Evolutionary conservation across 2,888 invertebrate genomes (phyloP), one percentile per base, ranked within the genome.

Genomic region (Amblyjoppa proteus): DNA sequence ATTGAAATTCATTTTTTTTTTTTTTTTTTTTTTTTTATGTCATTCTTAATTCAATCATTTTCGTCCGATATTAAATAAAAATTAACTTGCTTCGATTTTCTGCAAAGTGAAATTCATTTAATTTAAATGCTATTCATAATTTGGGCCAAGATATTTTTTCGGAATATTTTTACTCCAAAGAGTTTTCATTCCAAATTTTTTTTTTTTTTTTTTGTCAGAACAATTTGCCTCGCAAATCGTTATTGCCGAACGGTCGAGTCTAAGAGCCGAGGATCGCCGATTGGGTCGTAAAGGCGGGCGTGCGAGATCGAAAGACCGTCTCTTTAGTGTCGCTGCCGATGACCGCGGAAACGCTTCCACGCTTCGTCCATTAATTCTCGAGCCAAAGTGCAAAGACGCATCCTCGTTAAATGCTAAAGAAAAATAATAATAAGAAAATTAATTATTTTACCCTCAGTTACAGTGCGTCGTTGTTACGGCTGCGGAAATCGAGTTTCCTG

Each of bases 211-310:
- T n/a, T n/a, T 51, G 51, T 16, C 49, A 16, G 3, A 13, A n/a
- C 51, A 11, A n/a, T n/a, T 51, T 28, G 56, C 41, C 13, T 73
- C 38, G 49, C 38, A 56, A 73, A 56, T 41, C 38, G 25, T 73
- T 53, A n/a, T 34, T 56, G 20, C 38, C 20, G 53, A 20, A 13
- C 7, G 38, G 56, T 49, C 38, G 71, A 53, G 56, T 56, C 56
- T 56, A 41, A 41, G 38, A 61, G 9, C 38, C 56, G 71, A 41
- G 53, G 71, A 73, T 41, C 41, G 71, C 56, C 71, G 71, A 73
- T 73, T 20, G 71, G 56, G 25, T 71, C 71, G 71, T 71, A 53
- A 56, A 71, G 25, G 38, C 56, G 56, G 53, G 38, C 56, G 71
- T 53, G 38, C 38, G 53, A 25, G 38, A 73, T 38, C 20, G 71